Percentiles rank a stretch among this genome's conserved stretches.
Conservation (phyloP, 2,113 vertebrate species). For the Carassius carassius region DNA sequence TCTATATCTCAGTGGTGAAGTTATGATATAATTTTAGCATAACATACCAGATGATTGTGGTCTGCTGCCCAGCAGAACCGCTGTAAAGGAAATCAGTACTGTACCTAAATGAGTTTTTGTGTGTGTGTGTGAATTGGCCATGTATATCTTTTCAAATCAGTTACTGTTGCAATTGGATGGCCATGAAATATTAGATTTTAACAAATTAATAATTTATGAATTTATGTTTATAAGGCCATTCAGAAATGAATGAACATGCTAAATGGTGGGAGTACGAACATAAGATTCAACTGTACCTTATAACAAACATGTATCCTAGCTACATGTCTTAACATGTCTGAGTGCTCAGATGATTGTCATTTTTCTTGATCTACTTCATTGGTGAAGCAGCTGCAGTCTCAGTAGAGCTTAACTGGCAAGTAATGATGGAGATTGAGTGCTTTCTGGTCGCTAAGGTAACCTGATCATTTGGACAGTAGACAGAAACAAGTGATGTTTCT, state of each 20-base stretch:
- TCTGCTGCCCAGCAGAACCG: no score
- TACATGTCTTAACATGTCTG: not conserved
- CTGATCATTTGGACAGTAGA: not conserved
- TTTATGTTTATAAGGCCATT: not conserved
- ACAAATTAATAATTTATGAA: not conserved
- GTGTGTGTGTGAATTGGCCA: no score
- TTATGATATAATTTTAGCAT: no score
- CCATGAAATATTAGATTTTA: not conserved
- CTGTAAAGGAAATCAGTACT: no score
- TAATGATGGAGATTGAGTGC: not conserved
- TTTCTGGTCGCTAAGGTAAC: not conserved
- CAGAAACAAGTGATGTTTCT: not conserved
- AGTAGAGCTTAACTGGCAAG: not conserved
- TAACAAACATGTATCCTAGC: not conserved
- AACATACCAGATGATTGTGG: no score
- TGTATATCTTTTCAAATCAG: no score
- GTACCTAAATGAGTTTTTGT: no score
- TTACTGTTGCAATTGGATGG: no score
- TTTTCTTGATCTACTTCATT: not conserved
- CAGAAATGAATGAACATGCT: not conserved
- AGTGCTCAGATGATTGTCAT: not conserved
- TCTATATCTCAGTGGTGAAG: no score
- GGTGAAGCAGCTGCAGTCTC: not conserved
- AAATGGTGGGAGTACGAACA: not conserved
- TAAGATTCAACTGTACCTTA: not conserved